Evolutionary conservation across 2,797 vertebrate genomes (phyloP), one percentile per base, ranked within the genome.

Genomic region (Psittacula echo): DNA sequence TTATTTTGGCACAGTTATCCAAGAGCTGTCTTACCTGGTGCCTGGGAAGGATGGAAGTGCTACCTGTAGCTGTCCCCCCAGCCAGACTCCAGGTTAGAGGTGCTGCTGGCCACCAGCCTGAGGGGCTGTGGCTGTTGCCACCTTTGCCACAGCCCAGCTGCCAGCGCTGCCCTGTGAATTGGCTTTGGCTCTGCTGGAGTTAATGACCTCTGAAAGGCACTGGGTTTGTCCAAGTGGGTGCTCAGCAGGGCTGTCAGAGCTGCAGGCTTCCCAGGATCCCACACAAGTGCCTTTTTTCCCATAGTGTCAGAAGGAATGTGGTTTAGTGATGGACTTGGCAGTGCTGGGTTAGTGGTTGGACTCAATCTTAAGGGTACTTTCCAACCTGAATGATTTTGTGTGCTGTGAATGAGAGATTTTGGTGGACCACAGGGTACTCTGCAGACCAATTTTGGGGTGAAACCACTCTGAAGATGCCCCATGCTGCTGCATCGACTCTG

Each of bases 401-500:
- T 10, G 37, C 68, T 75, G 39, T 20, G 2, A n/a, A 17, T 2
- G 1, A n/a, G 77, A 62, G 37, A 24, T 13, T 42, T 48, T 27
- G 51, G 20, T 37, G 67, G 27, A 18, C 34, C 18, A 1, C 5
- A 2, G 47, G 30, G 58, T 5, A 0, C 34, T 47, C 19, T 21
- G 23, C 32, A 21, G 51, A 5, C 6, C 0, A 7, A 7, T 60
- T 84, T 71, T 54, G 74, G 74, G 42, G 37, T 41, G 45, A 23
- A 74, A 42, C 19, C 0, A 0, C 48, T 41, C 16, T 17, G 48
- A 68, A 34, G 62, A 4, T 41, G 66, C 53, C 73, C 29, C 1
- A 2, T 34, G 37, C 30, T 62, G 53, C 61, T 10, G 1, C 5
- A 1, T 4, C 0, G 0, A 5, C 42, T 11, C 47, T 5, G 0